Evolutionary conservation across 2,113 vertebrate genomes (phyloP).

Genomic region (Nerophis ophidion): DNA sequence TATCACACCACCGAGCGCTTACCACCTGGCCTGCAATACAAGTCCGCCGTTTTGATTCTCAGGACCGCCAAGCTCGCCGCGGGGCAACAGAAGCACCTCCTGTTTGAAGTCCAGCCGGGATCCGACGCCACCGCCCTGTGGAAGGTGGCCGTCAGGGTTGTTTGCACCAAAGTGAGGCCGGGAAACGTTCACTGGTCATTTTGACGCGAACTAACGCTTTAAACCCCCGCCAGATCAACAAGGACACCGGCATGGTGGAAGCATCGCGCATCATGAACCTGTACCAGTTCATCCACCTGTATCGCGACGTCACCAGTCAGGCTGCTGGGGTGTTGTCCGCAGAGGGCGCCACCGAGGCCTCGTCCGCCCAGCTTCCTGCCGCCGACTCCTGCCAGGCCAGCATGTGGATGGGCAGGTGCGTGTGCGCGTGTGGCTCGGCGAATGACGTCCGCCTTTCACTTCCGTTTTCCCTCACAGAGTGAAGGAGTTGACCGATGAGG

Average conservation of each 20-base stretch:
- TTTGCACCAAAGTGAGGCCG: conserved; percentile 89
- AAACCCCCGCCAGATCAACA: conserved; percentile 82
- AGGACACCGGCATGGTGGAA: conserved; percentile 85
- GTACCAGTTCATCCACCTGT: conserved; percentile 95
- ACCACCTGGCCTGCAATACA: too few relatives aligned
- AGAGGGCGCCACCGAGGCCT: conserved; percentile 66
- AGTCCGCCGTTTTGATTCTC: background rate
- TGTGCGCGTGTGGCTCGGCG: background rate
- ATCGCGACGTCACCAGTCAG: conserved; percentile 92
- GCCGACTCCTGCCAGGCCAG: conserved; percentile 88
- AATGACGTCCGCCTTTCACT: background rate
- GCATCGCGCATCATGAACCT: conserved; percentile 95
- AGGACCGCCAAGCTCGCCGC: conserved; percentile 86
- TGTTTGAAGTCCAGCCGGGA: conserved; percentile 93
- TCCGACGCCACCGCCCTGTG: conserved; percentile 92
- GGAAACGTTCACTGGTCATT: background rate
- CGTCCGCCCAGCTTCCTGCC: conserved; percentile 71
- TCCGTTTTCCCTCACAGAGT: conserved; percentile 72
- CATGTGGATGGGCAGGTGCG: conserved; percentile 95
- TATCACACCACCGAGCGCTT: background rate
- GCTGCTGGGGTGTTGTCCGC: conserved; percentile 80
- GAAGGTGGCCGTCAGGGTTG: conserved; percentile 89
- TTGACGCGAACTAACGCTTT: background rate
- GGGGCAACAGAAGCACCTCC: conserved; percentile 91
- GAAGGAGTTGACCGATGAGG: conserved; percentile 92